A percentile compares a stretch with the other conserved stretches of the same genome.
Evolutionary conservation across 2,113 vertebrate species (phyloP).

Genomic region (Aplodontia rufa): DNA sequence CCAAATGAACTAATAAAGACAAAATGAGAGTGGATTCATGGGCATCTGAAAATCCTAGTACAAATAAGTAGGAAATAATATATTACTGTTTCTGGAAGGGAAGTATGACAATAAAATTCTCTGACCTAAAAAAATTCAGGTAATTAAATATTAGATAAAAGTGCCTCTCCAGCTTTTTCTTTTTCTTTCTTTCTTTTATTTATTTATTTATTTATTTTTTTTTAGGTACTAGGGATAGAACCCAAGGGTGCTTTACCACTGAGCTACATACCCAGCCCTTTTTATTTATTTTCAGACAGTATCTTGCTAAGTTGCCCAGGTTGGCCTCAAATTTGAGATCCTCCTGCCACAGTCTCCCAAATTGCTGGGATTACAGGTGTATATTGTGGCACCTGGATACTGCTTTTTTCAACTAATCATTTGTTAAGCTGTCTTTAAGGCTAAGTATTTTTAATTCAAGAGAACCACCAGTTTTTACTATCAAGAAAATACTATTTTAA

Average conservation of each 20-base stretch:
- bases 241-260: too few species aligned
- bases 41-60: not conserved
- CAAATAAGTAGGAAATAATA: not conserved
- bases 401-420: not conserved
- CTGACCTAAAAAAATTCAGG: not conserved
- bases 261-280: too few species aligned
- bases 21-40: not conserved
- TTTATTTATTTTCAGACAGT: too few species aligned
- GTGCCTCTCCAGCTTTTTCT: too few species aligned
- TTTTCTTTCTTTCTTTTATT: too few species aligned
- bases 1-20: not conserved
- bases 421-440: not conserved
- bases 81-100: not conserved
- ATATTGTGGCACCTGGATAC: too few species aligned
- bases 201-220: too few species aligned
- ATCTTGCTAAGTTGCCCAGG: too few species aligned
- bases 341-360: too few species aligned
- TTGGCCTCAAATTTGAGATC: too few species aligned
- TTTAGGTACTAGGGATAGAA: too few species aligned
- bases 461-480: not conserved
- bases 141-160: slow-evolving; percentile 1
- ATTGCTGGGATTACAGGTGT: too few species aligned
- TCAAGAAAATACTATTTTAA: not conserved
- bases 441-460: not conserved
- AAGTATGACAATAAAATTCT: not conserved